These are phyloP conservation scores for Agapostemon virescens DNA, from an alignment of 2,888 invertebrate species.

Conservation along the genomic window DNA sequence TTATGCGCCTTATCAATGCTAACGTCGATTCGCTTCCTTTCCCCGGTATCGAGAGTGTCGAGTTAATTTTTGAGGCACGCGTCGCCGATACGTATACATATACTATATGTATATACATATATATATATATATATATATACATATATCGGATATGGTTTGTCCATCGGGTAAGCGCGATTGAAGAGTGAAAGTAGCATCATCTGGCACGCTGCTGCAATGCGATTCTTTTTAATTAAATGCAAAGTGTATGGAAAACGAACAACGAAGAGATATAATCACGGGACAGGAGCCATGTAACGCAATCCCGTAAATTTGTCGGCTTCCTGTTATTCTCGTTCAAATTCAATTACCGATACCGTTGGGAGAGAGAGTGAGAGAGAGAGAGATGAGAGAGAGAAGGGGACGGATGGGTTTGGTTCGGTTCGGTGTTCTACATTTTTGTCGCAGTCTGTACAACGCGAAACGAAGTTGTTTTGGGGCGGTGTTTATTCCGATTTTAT, in stretches of 20 bases:
- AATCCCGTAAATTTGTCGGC: constrained; percentile 67
- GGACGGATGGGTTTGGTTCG: not conserved
- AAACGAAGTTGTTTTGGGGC: constrained; percentile 31
- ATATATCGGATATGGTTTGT: not conserved
- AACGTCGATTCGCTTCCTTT: not conserved
- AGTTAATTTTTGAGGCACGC: not conserved
- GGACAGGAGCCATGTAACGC: constrained; percentile 63
- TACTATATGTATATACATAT: not conserved
- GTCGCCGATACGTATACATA: not conserved
- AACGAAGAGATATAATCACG: constrained; percentile 61
- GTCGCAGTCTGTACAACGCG: constrained; percentile 37
- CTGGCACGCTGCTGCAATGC: constrained; percentile 25
- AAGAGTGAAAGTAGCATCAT: constrained; percentile 43
- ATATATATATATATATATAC: not conserved
- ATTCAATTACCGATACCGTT: constrained; percentile 66
- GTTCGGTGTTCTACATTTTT: constrained; percentile 51
- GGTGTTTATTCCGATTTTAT: constrained; percentile 54
- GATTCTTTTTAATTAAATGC: constrained; percentile 55
- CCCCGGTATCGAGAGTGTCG: not conserved
- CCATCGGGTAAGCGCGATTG: constrained; percentile 4
- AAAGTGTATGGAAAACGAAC: constrained; percentile 57
- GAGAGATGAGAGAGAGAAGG: not conserved
- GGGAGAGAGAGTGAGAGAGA: not conserved
- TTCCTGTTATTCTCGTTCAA: constrained; percentile 66
- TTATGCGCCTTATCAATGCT: constrained; percentile 8